These are phyloP conservation scores for Panopea generosa DNA, from an alignment of 2,888 invertebrate species.

Conservation along the genomic window DNA sequence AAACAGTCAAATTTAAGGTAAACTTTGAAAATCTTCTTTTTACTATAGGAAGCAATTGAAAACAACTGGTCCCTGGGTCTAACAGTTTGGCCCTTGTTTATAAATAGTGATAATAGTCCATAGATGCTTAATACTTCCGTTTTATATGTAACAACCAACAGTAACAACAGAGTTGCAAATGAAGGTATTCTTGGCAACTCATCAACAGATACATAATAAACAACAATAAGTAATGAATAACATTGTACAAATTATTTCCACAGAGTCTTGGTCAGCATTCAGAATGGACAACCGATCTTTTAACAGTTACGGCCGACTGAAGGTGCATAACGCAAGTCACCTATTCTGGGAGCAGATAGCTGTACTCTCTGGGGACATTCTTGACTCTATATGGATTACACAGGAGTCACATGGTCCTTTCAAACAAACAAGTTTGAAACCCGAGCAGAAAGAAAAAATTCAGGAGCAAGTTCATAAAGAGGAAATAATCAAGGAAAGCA, in stretches of 20 bases:
- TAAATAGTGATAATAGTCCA: too few species aligned
- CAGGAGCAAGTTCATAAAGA: slow-evolving; percentile 52
- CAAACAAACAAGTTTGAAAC: slow-evolving; percentile 44
- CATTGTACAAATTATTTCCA: slow-evolving; percentile 9
- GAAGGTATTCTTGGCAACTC: too few species aligned
- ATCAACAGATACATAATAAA: too few species aligned
- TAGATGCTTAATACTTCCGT: too few species aligned
- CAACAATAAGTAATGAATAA: too few species aligned
- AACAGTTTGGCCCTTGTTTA: too few species aligned
- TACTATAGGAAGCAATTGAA: too few species aligned
- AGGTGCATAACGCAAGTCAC: slow-evolving; percentile 69
- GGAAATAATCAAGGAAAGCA: slow-evolving; percentile 35
- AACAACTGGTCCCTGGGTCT: too few species aligned
- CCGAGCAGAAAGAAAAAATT: slow-evolving; percentile 58
- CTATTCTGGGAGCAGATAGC: slow-evolving; percentile 72
- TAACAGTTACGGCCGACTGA: slow-evolving; percentile 72
- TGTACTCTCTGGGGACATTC: slow-evolving; percentile 44
- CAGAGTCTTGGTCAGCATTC: slow-evolving; percentile 74
- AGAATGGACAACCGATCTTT: slow-evolving; percentile 61
- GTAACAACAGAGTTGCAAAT: too few species aligned
- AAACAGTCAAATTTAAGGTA: too few species aligned
- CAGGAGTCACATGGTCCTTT: slow-evolving; percentile 75
- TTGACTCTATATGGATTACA: slow-evolving; percentile 73
- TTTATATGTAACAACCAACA: too few species aligned
- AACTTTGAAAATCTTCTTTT: too few species aligned